Percentiles rank a stretch among this genome's conserved stretches.
Conservation (phyloP, 2,797 vertebrate genomes). For the Channallabes apus region DNA sequence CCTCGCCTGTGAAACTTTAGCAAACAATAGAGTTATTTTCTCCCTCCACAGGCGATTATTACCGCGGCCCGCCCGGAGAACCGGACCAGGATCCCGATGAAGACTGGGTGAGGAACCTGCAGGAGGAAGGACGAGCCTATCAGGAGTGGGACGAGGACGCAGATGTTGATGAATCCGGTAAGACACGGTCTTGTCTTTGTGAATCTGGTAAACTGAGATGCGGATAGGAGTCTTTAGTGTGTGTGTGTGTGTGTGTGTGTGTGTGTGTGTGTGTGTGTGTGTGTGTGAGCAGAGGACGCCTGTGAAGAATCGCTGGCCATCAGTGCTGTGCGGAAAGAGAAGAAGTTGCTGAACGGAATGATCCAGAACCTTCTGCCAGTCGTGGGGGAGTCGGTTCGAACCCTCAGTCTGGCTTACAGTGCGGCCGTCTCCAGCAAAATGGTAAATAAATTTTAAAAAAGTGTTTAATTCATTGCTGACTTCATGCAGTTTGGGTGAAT, state of each 20-base stretch:
- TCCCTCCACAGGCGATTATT: conserved; percentile 84
- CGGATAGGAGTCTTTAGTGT: background rate
- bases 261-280: background rate
- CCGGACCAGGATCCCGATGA: conserved; percentile 87
- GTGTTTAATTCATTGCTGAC: background rate
- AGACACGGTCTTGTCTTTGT: conserved; percentile 23
- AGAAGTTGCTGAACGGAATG: conserved; percentile 87
- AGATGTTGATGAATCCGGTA: conserved; percentile 95
- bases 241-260: background rate
- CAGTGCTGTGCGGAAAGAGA: conserved; percentile 85
- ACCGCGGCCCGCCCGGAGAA: conserved; percentile 80
- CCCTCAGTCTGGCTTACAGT: conserved; percentile 91
- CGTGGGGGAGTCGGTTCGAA: conserved; percentile 88
- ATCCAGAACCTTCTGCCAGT: conserved; percentile 89
- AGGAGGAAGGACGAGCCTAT: conserved; percentile 88
- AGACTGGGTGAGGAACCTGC: conserved; percentile 87
- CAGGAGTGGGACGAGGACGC: conserved; percentile 98
- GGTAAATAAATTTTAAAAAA: conserved; percentile 72
- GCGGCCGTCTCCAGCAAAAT: conserved; percentile 94
- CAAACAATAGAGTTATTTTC: background rate
- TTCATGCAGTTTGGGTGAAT: background rate
- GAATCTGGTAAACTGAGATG: background rate
- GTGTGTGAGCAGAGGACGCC: conserved; percentile 78
- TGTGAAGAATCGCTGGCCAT: conserved; percentile 79
- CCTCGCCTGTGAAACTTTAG: background rate